Conservation (phyloP, 2,888 invertebrate species). For the Gandaritis pyraliata region DNA sequence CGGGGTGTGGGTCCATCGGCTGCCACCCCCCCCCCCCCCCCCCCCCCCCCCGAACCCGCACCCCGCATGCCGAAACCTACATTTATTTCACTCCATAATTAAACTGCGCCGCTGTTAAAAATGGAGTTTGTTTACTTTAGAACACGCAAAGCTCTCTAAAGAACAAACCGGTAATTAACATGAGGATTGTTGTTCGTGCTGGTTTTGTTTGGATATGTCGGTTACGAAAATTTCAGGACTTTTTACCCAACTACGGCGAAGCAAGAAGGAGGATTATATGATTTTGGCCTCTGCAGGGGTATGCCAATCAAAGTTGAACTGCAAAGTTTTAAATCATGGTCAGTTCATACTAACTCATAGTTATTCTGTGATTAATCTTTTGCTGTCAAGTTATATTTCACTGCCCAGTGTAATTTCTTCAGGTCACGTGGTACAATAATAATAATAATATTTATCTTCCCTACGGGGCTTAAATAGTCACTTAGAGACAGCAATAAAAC, state of each 20-base stretch:
- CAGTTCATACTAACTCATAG: too few relatives aligned
- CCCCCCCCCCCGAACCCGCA: conserved; percentile 9
- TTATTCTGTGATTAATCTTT: too few relatives aligned
- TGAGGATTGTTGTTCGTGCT: conserved; percentile 24
- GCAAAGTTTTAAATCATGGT: too few relatives aligned
- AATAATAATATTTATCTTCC: conserved; percentile 19
- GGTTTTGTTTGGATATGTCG: background rate
- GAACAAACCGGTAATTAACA: conserved; percentile 24
- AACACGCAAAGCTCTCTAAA: conserved; percentile 22
- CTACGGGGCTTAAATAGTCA: conserved; percentile 19
- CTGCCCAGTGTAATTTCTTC: too few relatives aligned
- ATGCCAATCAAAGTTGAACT: too few relatives aligned
- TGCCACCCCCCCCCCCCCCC: conserved; percentile 11
- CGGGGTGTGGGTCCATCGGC: background rate
- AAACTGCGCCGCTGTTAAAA: conserved; percentile 30
- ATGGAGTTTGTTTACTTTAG: conserved; percentile 30
- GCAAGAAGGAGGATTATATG: too few relatives aligned
- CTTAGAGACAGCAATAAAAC: conserved; percentile 27
- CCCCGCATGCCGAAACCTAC: conserved; percentile 24
- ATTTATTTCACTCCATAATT: conserved; percentile 28
- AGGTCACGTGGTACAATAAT: background rate
- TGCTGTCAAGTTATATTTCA: too few relatives aligned
- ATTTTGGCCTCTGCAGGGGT: too few relatives aligned
- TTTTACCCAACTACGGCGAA: too few relatives aligned
- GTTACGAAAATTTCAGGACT: too few relatives aligned